Conservation (phyloP, 2,113 vertebrate genomes). For the Eulemur rufifrons region DNA sequence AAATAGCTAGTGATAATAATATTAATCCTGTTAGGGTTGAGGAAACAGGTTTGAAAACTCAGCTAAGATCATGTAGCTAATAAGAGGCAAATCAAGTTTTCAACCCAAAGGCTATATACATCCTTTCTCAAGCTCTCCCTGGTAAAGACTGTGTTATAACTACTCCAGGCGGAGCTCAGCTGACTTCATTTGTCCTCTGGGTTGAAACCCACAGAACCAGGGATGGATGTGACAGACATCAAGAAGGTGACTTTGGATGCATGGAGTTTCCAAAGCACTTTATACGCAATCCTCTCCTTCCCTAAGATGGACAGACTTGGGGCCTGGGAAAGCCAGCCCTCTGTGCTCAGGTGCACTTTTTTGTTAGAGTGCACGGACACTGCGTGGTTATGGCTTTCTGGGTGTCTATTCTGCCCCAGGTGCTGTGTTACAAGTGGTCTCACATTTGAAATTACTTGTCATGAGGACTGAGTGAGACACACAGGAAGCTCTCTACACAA, state of each 20-base stretch:
- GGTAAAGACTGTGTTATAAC: not conserved
- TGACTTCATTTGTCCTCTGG: not conserved
- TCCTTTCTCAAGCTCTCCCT: not conserved
- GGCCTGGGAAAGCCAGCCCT: not conserved
- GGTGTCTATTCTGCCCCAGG: not conserved
- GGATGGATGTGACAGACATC: not conserved
- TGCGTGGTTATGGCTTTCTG: not conserved
- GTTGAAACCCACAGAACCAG: not conserved
- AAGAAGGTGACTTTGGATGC: not conserved
- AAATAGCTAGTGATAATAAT: not conserved
- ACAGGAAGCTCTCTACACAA: not conserved
- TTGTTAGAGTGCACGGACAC: not conserved
- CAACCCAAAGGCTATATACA: not conserved
- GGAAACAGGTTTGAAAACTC: not conserved
- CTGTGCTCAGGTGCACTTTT: not conserved
- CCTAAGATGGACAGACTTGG: not conserved
- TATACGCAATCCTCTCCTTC: not conserved
- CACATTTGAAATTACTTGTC: not conserved
- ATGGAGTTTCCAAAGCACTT: not conserved
- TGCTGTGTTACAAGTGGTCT: not conserved
- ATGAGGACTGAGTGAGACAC: not conserved
- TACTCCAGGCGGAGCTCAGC: not conserved
- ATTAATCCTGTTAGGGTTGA: not conserved
- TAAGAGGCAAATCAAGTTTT: not conserved
- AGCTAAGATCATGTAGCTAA: not conserved